Conservation (phyloP, 2,797 vertebrate genomes). For the Muscicapa striata region DNA sequence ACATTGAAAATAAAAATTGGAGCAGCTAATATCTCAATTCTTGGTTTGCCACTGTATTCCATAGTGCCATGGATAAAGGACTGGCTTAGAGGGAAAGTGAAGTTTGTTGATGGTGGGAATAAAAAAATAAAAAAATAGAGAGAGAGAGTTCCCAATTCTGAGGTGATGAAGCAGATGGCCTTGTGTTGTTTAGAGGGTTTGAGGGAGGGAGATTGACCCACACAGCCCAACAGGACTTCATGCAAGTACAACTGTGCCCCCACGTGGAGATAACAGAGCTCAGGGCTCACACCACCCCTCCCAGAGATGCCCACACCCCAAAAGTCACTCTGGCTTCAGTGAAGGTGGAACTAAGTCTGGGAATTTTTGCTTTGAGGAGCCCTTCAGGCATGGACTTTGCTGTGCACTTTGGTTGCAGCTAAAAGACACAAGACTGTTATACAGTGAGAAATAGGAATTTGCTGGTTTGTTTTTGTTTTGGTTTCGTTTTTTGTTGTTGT, state of each 20-base stretch:
- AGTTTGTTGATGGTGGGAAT: not conserved
- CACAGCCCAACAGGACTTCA: not conserved
- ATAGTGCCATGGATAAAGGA: not conserved
- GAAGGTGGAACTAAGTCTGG: not conserved
- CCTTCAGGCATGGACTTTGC: not conserved
- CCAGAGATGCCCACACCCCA: not conserved
- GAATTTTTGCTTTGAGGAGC: not conserved
- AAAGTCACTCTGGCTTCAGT: not conserved
- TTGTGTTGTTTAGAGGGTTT: not conserved
- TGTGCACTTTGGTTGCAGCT: not conserved
- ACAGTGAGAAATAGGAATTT: not conserved
- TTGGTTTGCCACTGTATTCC: not conserved
- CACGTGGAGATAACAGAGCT: constrained; percentile 37
- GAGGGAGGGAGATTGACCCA: not conserved
- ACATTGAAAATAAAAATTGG: not conserved
- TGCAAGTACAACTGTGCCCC: constrained; percentile 61
- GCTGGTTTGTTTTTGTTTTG: not conserved
- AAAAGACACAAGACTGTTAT: not conserved
- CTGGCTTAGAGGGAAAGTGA: not conserved
- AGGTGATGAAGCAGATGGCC: not conserved
- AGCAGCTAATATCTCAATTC: not conserved
- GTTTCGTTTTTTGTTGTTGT: no score
- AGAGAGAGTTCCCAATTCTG: not conserved
- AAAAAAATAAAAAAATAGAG: not conserved
- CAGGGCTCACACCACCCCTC: not conserved